A percentile compares a stretch with the other conserved stretches of the same genome.
Conservation (phyloP, 2,797 vertebrate species). For the Phataginus tetradactyla region DNA sequence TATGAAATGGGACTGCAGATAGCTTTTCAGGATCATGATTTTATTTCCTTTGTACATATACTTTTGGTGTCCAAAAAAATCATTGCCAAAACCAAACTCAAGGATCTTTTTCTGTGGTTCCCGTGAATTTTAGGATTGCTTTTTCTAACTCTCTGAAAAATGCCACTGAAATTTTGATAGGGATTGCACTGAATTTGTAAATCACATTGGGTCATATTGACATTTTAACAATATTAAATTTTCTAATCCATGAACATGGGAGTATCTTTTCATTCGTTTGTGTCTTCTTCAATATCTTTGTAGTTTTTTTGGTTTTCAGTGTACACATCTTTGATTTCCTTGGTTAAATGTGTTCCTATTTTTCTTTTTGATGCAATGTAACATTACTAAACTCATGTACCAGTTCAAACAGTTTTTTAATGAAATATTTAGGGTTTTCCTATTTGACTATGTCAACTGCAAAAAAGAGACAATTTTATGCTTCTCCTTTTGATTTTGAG, state of each 20-base stretch:
- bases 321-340: neutral
- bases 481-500: neutral
- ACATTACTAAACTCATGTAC: neutral
- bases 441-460: neutral
- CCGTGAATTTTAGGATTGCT: neutral
- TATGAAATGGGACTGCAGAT: neutral
- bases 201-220: neutral
- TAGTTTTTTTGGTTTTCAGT: neutral
- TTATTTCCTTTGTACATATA: neutral
- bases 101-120: neutral
- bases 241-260: neutral
- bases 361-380: neutral
- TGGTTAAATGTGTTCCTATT: neutral
- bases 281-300: neutral
- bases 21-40: neutral
- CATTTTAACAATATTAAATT: neutral
- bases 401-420: neutral
- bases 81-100: neutral
- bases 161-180: neutral
- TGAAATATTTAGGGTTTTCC: neutral
- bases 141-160: neutral
- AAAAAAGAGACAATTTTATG: neutral
- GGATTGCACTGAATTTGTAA: neutral
- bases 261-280: neutral
- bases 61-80: neutral